Evolutionary conservation across 2,113 vertebrate species (phyloP).

Genomic region (Illadopsis cleaveri): DNA sequence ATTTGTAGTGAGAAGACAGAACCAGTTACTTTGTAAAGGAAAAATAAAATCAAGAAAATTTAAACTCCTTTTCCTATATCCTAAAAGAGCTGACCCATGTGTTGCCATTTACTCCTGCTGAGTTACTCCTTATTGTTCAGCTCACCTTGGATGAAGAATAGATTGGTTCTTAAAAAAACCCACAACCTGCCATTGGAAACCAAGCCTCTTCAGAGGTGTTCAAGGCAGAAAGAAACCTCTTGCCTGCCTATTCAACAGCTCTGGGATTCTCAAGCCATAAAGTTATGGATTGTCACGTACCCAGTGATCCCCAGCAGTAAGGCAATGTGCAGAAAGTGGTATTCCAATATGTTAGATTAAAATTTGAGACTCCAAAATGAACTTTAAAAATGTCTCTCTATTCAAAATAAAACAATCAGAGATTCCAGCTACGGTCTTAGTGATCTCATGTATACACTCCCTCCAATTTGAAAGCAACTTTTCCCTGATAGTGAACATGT

Average conservation of each 20-base stretch:
- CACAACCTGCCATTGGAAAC: not conserved
- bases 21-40: not conserved
- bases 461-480: conserved; percentile 20
- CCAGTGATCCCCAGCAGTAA: not conserved
- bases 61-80: not conserved
- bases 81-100: not conserved
- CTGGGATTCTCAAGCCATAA: not conserved
- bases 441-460: not conserved
- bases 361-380: not conserved
- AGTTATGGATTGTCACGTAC: not conserved
- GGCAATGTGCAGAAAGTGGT: not conserved
- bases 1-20: not conserved
- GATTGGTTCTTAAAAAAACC: not conserved
- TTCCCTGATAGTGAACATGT: not conserved
- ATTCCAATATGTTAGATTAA: not conserved
- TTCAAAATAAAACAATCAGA: not conserved
- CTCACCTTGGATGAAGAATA: not conserved
- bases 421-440: not conserved
- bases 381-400: not conserved
- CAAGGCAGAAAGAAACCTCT: not conserved
- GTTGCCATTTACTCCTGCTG: not conserved
- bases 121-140: not conserved
- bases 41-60: not conserved
- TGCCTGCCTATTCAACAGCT: not conserved
- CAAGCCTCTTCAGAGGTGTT: not conserved